Evolutionary conservation across 1,140 invertebrate genomes (phyloP).

Genomic region (Bursaphelenchus mucronatus): DNA sequence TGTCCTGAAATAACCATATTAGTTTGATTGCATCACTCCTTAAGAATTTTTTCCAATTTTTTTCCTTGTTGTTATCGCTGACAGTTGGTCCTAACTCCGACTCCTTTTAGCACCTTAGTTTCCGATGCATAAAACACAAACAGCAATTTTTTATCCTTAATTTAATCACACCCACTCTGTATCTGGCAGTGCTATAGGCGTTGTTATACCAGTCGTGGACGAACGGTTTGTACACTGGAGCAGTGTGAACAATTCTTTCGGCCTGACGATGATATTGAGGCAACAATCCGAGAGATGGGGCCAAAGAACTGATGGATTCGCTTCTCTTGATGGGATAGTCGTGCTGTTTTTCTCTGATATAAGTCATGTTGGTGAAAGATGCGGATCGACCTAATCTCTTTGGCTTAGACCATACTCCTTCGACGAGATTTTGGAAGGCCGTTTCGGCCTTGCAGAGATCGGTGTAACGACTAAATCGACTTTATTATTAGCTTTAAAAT

Average conservation of each 20-base stretch:
- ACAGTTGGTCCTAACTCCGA: background rate
- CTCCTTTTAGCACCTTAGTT: too few relatives aligned
- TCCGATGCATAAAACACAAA: too few relatives aligned
- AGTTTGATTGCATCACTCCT: background rate
- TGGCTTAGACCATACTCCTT: slow-evolving; percentile 58
- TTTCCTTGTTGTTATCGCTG: background rate
- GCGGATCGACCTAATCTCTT: slow-evolving; percentile 55
- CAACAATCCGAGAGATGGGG: slow-evolving; percentile 57
- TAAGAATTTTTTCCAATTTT: background rate
- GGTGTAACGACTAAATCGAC: slow-evolving; percentile 47
- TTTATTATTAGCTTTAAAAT: slow-evolving; percentile 16
- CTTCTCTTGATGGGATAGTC: slow-evolving; percentile 56
- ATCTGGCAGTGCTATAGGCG: slow-evolving; percentile 48
- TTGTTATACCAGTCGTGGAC: slow-evolving; percentile 55
- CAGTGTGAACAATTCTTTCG: slow-evolving; percentile 59
- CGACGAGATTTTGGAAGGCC: slow-evolving; percentile 45
- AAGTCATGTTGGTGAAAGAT: slow-evolving; percentile 59
- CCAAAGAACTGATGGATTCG: slow-evolving; percentile 53
- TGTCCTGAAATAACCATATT: slow-evolving; percentile 26
- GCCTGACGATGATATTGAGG: slow-evolving; percentile 57
- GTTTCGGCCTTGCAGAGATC: slow-evolving; percentile 56
- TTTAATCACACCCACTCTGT: slow-evolving; percentile 26
- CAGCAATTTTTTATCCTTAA: background rate
- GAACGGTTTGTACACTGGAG: slow-evolving; percentile 60
- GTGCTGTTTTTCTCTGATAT: slow-evolving; percentile 54